phyloP scores from a whole-genome alignment of 2,888 invertebrate genomes.

The Drosophila pegasa region DNA sequence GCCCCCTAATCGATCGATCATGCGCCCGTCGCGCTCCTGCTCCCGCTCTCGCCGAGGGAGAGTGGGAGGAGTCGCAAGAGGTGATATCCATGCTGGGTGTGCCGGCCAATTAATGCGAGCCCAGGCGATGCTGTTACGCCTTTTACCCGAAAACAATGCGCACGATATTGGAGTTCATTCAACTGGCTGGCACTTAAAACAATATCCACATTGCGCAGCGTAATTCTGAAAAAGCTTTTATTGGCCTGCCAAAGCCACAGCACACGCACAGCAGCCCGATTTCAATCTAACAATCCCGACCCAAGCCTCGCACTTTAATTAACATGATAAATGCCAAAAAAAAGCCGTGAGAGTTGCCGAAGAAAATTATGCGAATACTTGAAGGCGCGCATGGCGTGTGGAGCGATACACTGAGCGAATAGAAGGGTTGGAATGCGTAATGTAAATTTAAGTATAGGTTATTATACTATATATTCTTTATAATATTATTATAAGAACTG shows the following conservation, averaged over 20 bases:
- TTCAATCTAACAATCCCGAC: constrained; percentile 18
- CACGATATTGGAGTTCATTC: constrained; percentile 59
- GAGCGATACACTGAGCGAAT: neutral
- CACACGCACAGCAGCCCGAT: constrained; percentile 35
- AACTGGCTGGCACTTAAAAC: constrained; percentile 45
- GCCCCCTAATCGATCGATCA: constrained; percentile 27
- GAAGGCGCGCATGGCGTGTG: neutral
- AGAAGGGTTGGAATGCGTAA: neutral
- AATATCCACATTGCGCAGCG: constrained; percentile 30
- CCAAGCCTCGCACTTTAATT: constrained; percentile 35
- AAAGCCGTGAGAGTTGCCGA: constrained; percentile 11
- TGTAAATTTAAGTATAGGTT: neutral
- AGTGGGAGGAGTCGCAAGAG: constrained; percentile 18
- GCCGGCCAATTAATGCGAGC: constrained; percentile 52
- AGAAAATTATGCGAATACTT: constrained; percentile 24
- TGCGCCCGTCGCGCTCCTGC: constrained; percentile 46
- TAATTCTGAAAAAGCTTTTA: constrained; percentile 48
- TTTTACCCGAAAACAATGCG: constrained; percentile 13
- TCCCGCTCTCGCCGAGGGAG: constrained; percentile 29
- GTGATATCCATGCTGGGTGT: constrained; percentile 49
- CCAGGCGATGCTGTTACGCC: constrained; percentile 18
- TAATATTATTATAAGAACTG: neutral
- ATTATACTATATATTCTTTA: neutral
- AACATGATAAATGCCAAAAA: constrained; percentile 28
- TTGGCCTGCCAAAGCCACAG: constrained; percentile 15